Evolutionary conservation across 2,797 vertebrate species (phyloP), one percentile per base, ranked within the genome.

Genomic region (Netta rufina): DNA sequence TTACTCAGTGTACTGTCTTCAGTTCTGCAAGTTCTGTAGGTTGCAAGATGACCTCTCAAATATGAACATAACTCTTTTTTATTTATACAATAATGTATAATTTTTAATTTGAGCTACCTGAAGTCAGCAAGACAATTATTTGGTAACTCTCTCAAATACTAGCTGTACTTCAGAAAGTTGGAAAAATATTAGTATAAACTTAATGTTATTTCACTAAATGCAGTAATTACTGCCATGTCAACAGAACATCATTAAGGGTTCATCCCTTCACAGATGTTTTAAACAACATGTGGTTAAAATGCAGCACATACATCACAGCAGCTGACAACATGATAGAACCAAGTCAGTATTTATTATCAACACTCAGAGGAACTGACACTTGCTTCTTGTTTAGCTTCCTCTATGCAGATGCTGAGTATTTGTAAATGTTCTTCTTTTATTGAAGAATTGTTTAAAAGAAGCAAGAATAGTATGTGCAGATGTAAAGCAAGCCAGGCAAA

Each of bases 221-320:
- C 72, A 85, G 56, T 85, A 92, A 96, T 95, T 95, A 92, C 93
- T 93, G 92, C n/a, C 78, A 92, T 74, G 88, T 89, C 91, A 96
- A 95, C 83, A 79, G 53, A 92, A 66, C 11, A 20, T 87, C 91
- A 82, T 90, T 82, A 94, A 57, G 77, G 73, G 91, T 90, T 94
- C 83, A 80, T 95, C 90, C 91, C 65, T 89, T 90, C 90, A 89
- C 90, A 96, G 88, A 96, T 92, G 93, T 92, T 90, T 96, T 93
- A 85, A 96, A 96, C 84, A 93, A 97, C 94, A 93, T 92, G 89
- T 93, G 94, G 86, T 94, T 95, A 83, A 96, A 95, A 92, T 77
- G 81, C 61, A 89, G 61, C 83, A 92, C 91, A 93, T 93, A 72
- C 43, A 92, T 89, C 87, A 95, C 70, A 95, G 83, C 93, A 94